Evolutionary conservation across 2,113 vertebrate genomes (phyloP).

Genomic region (Acanthochromis polyacanthus): DNA sequence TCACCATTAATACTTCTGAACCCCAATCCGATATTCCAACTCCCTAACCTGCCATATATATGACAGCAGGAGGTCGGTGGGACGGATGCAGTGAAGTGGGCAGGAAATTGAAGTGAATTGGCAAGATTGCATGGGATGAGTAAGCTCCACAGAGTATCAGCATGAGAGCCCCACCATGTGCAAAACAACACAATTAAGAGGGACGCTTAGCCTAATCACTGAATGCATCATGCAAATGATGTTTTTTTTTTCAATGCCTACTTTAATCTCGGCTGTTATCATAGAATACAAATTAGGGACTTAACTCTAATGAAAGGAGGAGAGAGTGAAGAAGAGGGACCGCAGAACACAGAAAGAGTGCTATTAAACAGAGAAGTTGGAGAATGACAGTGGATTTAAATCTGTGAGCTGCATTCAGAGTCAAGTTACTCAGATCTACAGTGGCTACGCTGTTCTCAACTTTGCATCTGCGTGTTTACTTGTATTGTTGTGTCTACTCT

Average conservation of each 20-base stretch:
- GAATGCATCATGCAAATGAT: conserved; percentile 82
- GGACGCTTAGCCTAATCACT: conserved; percentile 72
- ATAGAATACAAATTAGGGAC: conserved; percentile 81
- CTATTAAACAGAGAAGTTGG: conserved; percentile 6
- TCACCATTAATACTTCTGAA: conserved; percentile 42
- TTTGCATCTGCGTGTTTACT: conserved; percentile 7
- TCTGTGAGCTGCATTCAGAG: neutral
- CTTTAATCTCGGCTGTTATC: conserved; percentile 63
- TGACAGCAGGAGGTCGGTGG: conserved; percentile 52
- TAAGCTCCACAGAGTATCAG: conserved; percentile 71
- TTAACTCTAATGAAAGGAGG: conserved; percentile 75
- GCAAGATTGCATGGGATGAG: conserved; percentile 62
- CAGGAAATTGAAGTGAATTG: conserved; percentile 77
- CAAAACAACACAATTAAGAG: conserved; percentile 85
- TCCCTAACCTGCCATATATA: conserved; percentile 29
- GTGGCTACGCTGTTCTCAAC: neutral
- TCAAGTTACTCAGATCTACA: conserved; percentile 11
- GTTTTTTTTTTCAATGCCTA: conserved; percentile 62
- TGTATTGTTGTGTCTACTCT: neutral
- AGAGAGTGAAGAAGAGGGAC: conserved; percentile 35
- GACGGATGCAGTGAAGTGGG: conserved; percentile 31
- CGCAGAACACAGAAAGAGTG: neutral
- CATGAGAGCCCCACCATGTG: conserved; percentile 76
- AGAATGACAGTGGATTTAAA: conserved; percentile 1
- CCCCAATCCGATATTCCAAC: conserved; percentile 20